These are phyloP conservation scores for Lucinisca nassula DNA, from an alignment of 2,888 invertebrate species.

Conservation along the genomic window DNA sequence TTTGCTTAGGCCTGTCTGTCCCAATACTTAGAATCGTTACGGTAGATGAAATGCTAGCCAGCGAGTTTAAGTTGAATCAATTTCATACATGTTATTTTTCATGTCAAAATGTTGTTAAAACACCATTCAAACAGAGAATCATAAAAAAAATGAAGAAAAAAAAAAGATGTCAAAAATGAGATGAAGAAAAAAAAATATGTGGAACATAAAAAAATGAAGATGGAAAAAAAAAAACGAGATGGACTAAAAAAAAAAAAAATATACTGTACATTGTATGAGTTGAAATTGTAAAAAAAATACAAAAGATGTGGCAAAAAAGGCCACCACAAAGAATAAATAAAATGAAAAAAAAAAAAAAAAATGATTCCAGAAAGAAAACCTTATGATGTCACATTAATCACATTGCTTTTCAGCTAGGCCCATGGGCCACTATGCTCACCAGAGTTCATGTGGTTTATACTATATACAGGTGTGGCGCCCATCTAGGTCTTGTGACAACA, in stretches of 20 bases:
- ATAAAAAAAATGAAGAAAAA: background rate
- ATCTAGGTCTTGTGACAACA: no score
- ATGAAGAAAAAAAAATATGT: conserved; percentile 21
- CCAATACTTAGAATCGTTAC: no score
- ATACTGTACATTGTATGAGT: background rate
- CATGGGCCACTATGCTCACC: no score
- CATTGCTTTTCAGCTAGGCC: no score
- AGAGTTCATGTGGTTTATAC: no score
- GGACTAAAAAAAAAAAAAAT: background rate
- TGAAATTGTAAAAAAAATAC: conserved; percentile 44
- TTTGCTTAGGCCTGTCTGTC: background rate
- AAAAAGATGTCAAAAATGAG: background rate
- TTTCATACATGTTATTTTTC: no score
- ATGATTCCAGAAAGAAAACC: conserved; percentile 29
- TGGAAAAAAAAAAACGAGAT: background rate
- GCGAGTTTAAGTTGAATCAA: no score
- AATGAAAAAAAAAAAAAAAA: conserved; percentile 54
- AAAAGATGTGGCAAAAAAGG: conserved; percentile 75
- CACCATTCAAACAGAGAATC: background rate
- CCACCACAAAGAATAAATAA: conserved; percentile 69
- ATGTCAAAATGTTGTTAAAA: no score
- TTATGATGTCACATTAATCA: no score
- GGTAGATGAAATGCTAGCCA: no score
- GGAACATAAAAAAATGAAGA: conserved; percentile 30
- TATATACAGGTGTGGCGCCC: no score